Percentiles rank a stretch among this genome's conserved stretches.
Evolutionary conservation across 92 coral and sea anemone species (phyloP).

Genomic region (Metridium senile): DNA sequence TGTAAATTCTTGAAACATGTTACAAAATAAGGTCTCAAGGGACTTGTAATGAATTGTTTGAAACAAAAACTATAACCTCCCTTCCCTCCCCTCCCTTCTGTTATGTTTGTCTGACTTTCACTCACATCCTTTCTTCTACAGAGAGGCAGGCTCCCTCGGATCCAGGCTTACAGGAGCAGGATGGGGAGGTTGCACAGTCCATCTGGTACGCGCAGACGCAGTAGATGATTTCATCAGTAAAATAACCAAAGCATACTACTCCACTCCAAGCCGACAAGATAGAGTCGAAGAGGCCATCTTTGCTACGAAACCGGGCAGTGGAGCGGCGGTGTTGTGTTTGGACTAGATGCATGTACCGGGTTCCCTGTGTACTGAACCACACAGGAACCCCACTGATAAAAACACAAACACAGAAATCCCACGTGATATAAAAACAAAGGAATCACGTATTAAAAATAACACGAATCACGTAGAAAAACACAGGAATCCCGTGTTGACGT

Average conservation of each 20-base stretch:
- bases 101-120: background rate
- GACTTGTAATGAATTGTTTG: no score
- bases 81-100: no score
- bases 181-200: slow-evolving; percentile 99
- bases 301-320: slow-evolving; percentile 96
- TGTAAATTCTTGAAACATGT: no score
- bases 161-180: slow-evolving; percentile 99
- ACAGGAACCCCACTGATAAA: background rate
- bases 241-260: slow-evolving; percentile 83
- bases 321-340: slow-evolving; percentile 77
- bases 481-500: background rate
- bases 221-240: slow-evolving; percentile 73
- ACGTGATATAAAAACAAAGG: background rate
- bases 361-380: background rate
- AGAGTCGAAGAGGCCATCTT: slow-evolving; percentile 85
- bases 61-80: no score
- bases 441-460: background rate
- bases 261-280: slow-evolving; percentile 66
- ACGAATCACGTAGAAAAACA: background rate
- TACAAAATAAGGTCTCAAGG: no score
- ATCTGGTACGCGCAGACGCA: slow-evolving; percentile 83
- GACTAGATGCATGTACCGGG: slow-evolving; percentile 11
- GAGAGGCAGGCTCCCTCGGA: slow-evolving; percentile 97
- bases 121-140: slow-evolving; percentile 15
- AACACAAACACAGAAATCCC: background rate